Evolutionary conservation across 1,140 invertebrate species (phyloP).

Genomic region (Meloidogyne floridensis): DNA sequence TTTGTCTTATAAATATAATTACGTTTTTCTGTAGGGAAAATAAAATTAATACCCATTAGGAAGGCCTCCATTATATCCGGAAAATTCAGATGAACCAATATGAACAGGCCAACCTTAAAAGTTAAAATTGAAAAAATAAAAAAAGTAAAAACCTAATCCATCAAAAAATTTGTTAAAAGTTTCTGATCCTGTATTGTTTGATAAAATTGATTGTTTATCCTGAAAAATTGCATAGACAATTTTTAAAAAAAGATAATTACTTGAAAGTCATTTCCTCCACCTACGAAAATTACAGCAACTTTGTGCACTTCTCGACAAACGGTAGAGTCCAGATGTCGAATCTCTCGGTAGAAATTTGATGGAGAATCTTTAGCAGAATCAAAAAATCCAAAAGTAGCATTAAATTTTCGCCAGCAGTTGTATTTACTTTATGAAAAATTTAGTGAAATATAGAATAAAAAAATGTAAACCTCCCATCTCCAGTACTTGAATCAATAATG

Average conservation of each 20-base stretch:
- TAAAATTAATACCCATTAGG: constrained; percentile 75
- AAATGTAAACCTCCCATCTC: not conserved
- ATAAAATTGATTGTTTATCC: constrained; percentile 61
- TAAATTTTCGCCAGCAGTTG: constrained; percentile 43
- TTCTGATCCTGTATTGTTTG: constrained; percentile 50
- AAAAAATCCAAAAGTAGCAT: constrained; percentile 45
- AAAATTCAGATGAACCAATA: constrained; percentile 86
- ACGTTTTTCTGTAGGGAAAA: constrained; percentile 47
- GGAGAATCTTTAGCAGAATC: constrained; percentile 26
- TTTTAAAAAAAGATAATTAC: constrained; percentile 74
- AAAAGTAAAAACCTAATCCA: constrained; percentile 70
- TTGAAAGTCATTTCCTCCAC: constrained; percentile 81
- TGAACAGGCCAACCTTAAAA: constrained; percentile 82
- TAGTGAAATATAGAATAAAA: not conserved
- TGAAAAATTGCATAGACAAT: constrained; percentile 16
- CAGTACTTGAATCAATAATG: too few species aligned
- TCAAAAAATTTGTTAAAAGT: constrained; percentile 79
- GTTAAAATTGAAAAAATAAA: not conserved
- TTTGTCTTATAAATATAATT: constrained; percentile 67
- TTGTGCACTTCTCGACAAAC: constrained; percentile 91
- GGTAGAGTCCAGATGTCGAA: constrained; percentile 59
- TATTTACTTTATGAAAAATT: too few species aligned
- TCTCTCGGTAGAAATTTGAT: constrained; percentile 54
- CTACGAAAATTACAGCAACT: constrained; percentile 97
- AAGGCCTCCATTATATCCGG: constrained; percentile 91